These are phyloP conservation scores for western clawed frog (Xenopus tropicalis) DNA, from an alignment of 2,113 vertebrate species.

Conservation along the genomic window UCB_Xtro_10.0 CM004449.2:100176001-100176500, in stretches of 20 bases:
- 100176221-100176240: constrained; percentile 40
- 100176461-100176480: too few relatives aligned
- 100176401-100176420: too few relatives aligned
- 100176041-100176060: constrained; percentile 34
- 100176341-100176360: constrained; percentile 13
- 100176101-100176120: constrained; percentile 34
- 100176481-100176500: too few relatives aligned
- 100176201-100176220: constrained; percentile 41
- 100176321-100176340: constrained; percentile 39
- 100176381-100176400: neutral
- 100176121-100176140: constrained; percentile 21
- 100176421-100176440: too few relatives aligned
- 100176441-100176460: too few relatives aligned
- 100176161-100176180: constrained; percentile 34
- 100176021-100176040: constrained; percentile 11
- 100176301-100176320: constrained; percentile 42
- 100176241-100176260: constrained; percentile 44
- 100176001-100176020: constrained; percentile 26
- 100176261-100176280: constrained; percentile 46
- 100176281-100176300: constrained; percentile 46
- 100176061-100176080: constrained; percentile 38
- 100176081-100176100: constrained; percentile 22
- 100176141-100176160: constrained; percentile 27
- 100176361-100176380: neutral
- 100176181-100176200: constrained; percentile 34